Base-by-base conservation (phyloP, 2,888 invertebrate species). In the Drosophila melanosoma region DNA sequence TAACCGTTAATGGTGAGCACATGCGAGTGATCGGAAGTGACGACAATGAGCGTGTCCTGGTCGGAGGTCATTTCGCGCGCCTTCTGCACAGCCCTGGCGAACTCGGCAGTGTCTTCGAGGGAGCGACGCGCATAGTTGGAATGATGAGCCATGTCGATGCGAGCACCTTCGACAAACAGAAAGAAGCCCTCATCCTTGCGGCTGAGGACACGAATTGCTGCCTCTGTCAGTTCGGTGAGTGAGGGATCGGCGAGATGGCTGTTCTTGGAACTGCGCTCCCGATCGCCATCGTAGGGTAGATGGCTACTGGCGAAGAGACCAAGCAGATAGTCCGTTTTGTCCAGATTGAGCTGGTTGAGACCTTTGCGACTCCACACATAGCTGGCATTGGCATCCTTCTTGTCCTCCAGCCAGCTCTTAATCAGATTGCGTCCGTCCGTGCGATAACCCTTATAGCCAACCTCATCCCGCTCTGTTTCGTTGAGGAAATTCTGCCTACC, bases 11-110 rank as follows among this genome's bases (percentile, higher is more conserved):
- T 94, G 10, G 95, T 95, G 95, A 97, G 95, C 0, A 96, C 96
- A 89, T 97, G 97, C 1, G 96, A 95, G 87, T 97, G 97, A 92
- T 97, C 97, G 0, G 97, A 95, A 0, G 97, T 97, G 4, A 97
- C 97, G 0, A 98, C 94, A 15, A 98, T 94, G n/a, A 98, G 93
- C 0, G 98, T 98, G 35, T 98, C 96, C 0, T 95, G 93, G 1
- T 92, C 92, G 63, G 94, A 93, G 0, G 96, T 95, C 92, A 96
- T 92, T 49, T 94, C 93, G 48, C 95, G 78, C 0, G 97, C 96
- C 53, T 93, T 93, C 85, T 95, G 93, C 8, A 97, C 94, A 1
- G 98, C 96, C 52, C 95, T 94, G 32, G 96, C 95, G 63, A 98
- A 95, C 87, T 97, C 97, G 0, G 96, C 94, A 0, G 97, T 96